phyloP scores from a whole-genome alignment of 1,140 invertebrate genomes.

The Saccostrea glomerata region DNA sequence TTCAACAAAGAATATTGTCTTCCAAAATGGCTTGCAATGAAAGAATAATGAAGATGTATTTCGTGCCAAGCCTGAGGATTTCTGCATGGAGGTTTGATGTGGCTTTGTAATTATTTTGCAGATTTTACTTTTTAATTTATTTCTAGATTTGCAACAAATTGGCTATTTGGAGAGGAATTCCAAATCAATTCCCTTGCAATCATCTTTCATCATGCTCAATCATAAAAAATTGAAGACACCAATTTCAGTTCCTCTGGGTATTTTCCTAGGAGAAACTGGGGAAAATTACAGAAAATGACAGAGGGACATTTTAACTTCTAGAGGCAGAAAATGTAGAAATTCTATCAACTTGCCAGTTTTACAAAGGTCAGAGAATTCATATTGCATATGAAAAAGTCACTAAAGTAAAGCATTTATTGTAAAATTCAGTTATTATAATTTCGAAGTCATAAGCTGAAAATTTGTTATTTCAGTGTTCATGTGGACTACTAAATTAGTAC shows the following conservation, averaged over 20 bases:
- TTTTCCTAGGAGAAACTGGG: neutral
- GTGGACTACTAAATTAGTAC: too few relatives aligned
- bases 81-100: neutral
- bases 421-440: too few relatives aligned
- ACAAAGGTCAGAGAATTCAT: too few relatives aligned
- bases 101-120: neutral
- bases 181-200: conserved; percentile 24
- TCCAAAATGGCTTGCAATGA: neutral
- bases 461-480: too few relatives aligned
- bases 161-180: neutral
- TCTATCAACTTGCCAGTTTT: too few relatives aligned
- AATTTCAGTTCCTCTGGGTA: neutral
- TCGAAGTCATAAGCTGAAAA: too few relatives aligned
- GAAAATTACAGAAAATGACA: neutral
- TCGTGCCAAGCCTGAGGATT: neutral
- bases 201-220: conserved; percentile 16
- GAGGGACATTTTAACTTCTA: neutral
- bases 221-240: neutral
- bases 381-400: too few relatives aligned
- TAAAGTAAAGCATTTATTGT: too few relatives aligned
- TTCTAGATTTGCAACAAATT: neutral
- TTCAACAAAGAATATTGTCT: neutral
- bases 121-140: conserved; percentile 18
- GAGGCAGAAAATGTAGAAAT: neutral
- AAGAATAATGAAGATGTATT: conserved; percentile 21